Base-by-base conservation (phyloP, 2,797 vertebrate genomes). In the Urophycis tenuis region DNA sequence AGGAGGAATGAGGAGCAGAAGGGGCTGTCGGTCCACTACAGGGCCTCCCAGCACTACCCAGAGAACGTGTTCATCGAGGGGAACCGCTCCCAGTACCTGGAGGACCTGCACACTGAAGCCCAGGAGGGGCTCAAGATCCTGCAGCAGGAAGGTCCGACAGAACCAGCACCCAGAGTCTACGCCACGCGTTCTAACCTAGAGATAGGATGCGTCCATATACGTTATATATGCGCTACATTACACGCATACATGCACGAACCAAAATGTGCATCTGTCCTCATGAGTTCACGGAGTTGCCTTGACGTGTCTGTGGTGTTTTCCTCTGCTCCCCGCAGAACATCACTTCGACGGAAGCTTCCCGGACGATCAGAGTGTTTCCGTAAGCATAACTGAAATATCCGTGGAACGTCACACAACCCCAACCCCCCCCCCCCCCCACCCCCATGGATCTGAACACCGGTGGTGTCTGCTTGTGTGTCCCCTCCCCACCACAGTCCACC, bases 1-100 rank as follows among this genome's bases (percentile, higher is more conserved):
- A 32, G 17, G 31, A 19, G 31, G 22, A 17, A 71, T 71, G 69
- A 71, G 69, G 69, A 71, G 14, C 30, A 71, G 30, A 71, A 71
- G 69, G 69, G 69, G 30, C 31, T 71, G 69, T 87, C 93, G 0
- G 92, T 94, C 75, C 93, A 93, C 90, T 95, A 91, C 88, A 92
- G 76, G 0, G 85, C 90, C 12, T 92, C 92, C 0, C 93, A 93
- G 74, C 94, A 95, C 85, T 94, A 93, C 77, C 95, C 94, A 88
- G 96, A 98, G 88, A 99, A 99, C 79, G 94, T 97, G 73, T 99
- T 99, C 92, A 97, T 97, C 78, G 95, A 97, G 86, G 93, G 93
- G 29, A 94, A 94, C 77, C 92, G 96, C 3, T 90, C 94, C 5
- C 93, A 95, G 45, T 95, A 96, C 90, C 92, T 99, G 87, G 94